phyloP scores from a whole-genome alignment of 2,888 invertebrate species.

The Habrosyne pyritoides region DNA sequence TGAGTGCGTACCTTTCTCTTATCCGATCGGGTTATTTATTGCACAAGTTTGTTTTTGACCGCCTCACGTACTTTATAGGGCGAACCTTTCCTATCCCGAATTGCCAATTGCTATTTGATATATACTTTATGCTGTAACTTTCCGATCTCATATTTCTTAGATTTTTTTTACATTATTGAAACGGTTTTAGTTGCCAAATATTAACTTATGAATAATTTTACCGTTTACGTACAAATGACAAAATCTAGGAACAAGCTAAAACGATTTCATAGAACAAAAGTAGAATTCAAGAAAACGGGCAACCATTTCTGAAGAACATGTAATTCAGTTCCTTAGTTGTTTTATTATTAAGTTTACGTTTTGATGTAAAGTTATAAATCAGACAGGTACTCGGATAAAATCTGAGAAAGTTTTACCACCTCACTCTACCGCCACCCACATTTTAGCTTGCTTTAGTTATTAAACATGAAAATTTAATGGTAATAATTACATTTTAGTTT shows the following conservation, averaged over 20 bases:
- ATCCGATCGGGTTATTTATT: constrained; percentile 82
- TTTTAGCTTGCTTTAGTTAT: neutral
- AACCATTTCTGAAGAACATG: constrained; percentile 15
- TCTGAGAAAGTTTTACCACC: neutral
- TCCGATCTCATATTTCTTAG: constrained; percentile 69
- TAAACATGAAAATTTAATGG: neutral
- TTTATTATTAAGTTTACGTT: constrained; percentile 6
- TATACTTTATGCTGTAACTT: constrained; percentile 77
- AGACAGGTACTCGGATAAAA: neutral
- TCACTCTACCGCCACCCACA: neutral
- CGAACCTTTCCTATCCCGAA: constrained; percentile 79
- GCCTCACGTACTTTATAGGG: constrained; percentile 82
- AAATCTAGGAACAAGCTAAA: neutral
- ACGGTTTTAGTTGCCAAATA: neutral
- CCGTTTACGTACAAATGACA: too few species aligned
- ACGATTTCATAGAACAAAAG: neutral
- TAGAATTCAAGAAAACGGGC: neutral
- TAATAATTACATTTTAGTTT: neutral
- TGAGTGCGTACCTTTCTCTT: constrained; percentile 77
- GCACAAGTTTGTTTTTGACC: constrained; percentile 82
- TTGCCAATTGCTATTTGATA: constrained; percentile 81
- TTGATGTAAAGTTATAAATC: constrained; percentile 1
- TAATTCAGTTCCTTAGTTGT: constrained; percentile 8
- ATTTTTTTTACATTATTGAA: constrained; percentile 44
- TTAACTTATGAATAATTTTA: neutral